A percentile compares a stretch with the other conserved stretches of the same genome.
Conservation (phyloP, 2,797 vertebrate species). For the Danio tinwini region DNA sequence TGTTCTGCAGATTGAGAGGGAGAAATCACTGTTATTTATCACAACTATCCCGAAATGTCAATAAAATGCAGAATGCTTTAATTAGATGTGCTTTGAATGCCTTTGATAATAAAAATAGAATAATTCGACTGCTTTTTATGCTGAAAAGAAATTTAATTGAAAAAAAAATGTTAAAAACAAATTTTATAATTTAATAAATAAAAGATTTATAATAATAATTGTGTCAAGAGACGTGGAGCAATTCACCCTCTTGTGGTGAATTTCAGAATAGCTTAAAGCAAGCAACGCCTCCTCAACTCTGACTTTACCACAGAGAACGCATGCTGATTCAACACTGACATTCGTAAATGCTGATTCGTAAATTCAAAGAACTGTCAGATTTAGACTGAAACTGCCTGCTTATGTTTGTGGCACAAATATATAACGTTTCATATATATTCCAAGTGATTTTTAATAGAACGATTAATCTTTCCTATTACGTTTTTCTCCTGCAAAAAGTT, state of each 20-base stretch:
- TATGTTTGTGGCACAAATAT: neutral
- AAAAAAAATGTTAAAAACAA: neutral
- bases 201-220: neutral
- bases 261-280: neutral
- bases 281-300: neutral
- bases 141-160: neutral
- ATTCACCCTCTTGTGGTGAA: conserved; percentile 19
- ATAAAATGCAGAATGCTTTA: neutral
- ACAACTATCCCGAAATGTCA: neutral
- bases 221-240: neutral
- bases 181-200: too few relatives aligned
- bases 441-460: too few relatives aligned
- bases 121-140: neutral
- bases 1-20: conserved; percentile 56
- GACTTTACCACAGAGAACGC: too few relatives aligned
- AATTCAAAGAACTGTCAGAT: neutral
- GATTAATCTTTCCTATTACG: too few relatives aligned
- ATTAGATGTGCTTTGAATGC: neutral
- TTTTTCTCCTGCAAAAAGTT: too few relatives aligned
- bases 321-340: neutral
- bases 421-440: too few relatives aligned
- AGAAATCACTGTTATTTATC: conserved; percentile 14
- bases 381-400: neutral
- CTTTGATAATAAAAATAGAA: neutral
- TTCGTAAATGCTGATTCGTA: too few relatives aligned